Base-by-base conservation (phyloP, 1,140 invertebrate genomes). In the Coelopa frigida region DNA sequence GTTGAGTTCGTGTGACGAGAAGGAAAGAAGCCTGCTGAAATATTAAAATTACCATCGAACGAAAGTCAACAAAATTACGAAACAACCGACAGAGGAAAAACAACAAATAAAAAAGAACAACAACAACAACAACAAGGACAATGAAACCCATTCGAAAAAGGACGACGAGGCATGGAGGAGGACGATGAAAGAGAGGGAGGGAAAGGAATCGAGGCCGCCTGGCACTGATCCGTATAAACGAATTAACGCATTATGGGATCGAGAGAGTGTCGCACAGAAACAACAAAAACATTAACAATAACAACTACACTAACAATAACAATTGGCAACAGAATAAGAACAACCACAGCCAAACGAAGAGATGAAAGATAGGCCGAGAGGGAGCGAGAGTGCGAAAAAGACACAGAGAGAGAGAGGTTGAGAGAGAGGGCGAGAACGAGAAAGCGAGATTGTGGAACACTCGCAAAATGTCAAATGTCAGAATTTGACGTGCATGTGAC, bases 401-500 rank as follows among this genome's bases (percentile, higher is more conserved):
- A 46, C 32, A 29, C 38, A 37, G 12, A 23, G 15, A 17, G 0
- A 35, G 18, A 24, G 22, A 12, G n/a, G 23, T 14, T 14, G 5
- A 22, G 18, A 8, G 20, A 14, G 35, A 38, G 12, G 23, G 15
- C 21, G 15, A 15, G 29, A 21, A 11, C 15, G 15, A 20, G 17
- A 8, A 15, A 17, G 40, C 22, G 29, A 23, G 23, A 35, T 24
- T 39, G 36, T 31, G n/a, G n/a, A n/a, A n/a, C 53, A 53, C 59
- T 65, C 52, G 62, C 59, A 62, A 67, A 68, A 68, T 68, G 64
- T 68, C 64, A 68, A 68, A 68, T 64, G 64, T 68, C 64, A 68
- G 54, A 58, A 61, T 68, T 64, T 68, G 64, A 68, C 61, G 65
- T 67, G 61, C 64, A 57, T 68, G 64, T 68, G 64, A 68, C 64